Evolutionary conservation across 2,113 vertebrate species (phyloP).

Genomic region (Ariopsis seemanni): DNA sequence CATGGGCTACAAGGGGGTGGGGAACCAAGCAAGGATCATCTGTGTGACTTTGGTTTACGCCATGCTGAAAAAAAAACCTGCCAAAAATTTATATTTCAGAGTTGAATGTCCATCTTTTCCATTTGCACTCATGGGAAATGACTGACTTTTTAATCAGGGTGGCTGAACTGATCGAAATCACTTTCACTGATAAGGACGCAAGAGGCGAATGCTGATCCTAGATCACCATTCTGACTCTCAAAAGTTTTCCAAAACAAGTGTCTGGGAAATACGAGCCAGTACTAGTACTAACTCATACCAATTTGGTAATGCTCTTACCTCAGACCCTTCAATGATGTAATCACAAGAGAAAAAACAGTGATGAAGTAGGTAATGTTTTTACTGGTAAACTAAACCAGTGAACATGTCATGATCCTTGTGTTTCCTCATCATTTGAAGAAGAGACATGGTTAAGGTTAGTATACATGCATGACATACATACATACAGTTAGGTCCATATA

Average conservation of each 20-base stretch:
- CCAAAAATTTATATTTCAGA: background rate
- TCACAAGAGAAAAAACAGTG: background rate
- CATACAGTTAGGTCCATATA: too few relatives aligned
- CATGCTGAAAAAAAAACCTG: background rate
- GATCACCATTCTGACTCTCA: background rate
- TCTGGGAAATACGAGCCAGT: background rate
- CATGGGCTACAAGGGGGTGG: background rate
- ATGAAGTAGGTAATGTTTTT: background rate
- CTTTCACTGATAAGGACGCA: background rate
- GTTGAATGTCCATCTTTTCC: background rate
- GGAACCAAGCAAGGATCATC: background rate
- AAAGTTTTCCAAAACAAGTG: background rate
- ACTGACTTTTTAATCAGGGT: background rate
- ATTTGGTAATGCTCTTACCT: background rate
- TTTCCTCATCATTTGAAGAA: background rate
- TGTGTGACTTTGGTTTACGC: background rate
- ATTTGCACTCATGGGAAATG: background rate
- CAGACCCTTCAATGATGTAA: background rate
- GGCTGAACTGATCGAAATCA: background rate
- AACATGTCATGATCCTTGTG: background rate
- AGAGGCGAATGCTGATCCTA: background rate
- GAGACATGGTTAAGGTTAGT: background rate
- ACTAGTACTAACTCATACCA: background rate
- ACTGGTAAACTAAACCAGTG: background rate
- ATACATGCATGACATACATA: background rate